Evolutionary conservation across 2,797 vertebrate genomes (phyloP).

Genomic region (Aeoliscus strigatus): DNA sequence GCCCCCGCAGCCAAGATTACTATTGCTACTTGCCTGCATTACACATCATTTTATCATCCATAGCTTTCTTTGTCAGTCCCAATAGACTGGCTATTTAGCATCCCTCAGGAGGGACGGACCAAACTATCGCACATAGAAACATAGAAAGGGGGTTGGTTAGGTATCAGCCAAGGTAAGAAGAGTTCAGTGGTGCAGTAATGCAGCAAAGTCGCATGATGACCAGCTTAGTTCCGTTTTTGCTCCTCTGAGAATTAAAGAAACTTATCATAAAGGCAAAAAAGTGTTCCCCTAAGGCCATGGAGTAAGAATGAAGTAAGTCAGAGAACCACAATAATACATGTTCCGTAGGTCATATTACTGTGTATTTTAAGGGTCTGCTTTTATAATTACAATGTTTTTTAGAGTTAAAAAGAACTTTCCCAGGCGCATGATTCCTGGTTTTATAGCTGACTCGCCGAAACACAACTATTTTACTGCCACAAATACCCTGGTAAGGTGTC

Average conservation of each 20-base stretch:
- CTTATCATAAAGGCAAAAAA: slow-evolving; percentile 36
- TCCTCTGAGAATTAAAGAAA: slow-evolving; percentile 34
- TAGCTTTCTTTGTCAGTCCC: slow-evolving; percentile 24
- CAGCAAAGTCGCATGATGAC: slow-evolving; percentile 55
- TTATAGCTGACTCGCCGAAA: slow-evolving; percentile 2
- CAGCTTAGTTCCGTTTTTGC: slow-evolving; percentile 39
- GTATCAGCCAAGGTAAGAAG: slow-evolving; percentile 34
- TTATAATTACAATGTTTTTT: background rate
- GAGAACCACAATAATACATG: slow-evolving; percentile 1
- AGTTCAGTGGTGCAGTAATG: slow-evolving; percentile 42
- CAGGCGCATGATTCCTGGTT: slow-evolving; percentile 10
- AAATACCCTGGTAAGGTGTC: slow-evolving; percentile 15
- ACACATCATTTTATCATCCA: slow-evolving; percentile 37
- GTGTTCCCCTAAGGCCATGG: slow-evolving; percentile 21
- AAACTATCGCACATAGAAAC: slow-evolving; percentile 23
- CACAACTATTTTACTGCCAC: slow-evolving; percentile 6
- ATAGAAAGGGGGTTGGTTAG: slow-evolving; percentile 29
- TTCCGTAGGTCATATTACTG: too few species aligned
- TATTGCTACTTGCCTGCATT: slow-evolving; percentile 23
- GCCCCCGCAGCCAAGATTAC: slow-evolving; percentile 17
- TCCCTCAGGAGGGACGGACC: slow-evolving; percentile 27
- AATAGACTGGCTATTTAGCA: slow-evolving; percentile 15
- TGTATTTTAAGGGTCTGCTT: background rate
- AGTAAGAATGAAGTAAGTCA: slow-evolving; percentile 17
- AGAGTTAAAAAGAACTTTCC: too few species aligned